Evolutionary conservation across 2,888 invertebrate genomes (phyloP), one percentile per base, ranked within the genome.

Genomic region (Lithophane leautieri): DNA sequence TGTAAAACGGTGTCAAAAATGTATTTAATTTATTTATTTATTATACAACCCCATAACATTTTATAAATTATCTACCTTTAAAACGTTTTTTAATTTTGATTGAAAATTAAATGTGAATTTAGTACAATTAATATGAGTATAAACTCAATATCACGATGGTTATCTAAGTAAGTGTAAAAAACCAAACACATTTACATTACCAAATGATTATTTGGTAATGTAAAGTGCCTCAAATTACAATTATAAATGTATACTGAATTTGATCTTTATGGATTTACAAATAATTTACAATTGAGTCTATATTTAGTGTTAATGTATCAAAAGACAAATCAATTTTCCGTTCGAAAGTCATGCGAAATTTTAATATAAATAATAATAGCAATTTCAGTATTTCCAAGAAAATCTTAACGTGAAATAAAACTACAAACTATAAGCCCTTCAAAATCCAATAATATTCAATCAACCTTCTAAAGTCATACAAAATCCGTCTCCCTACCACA

Each of bases 401-500:
- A 25, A 12, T 3, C 8, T 34, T n/a, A 28, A 44, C 4, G 1
- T 25, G 7, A 44, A 44, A 22, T 25, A 9, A 69, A 22, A 70
- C 12, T 19, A n/a, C 19, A 1, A 19, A 8, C 1, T 3, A n/a
- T 11, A 34, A 16, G 4, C 69, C 44, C n/a, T 25, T n/a, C 3
- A 47, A 28, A 34, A n/a, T 56, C 14, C 19, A 58, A 19, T 58
- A 28, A 28, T 9, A 58, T 58, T 56, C 19, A 56, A 73, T 44
- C 14, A 73, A 73, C 16, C 34, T 11, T 44, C 7, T 67, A 50
- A 44, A 66, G 16, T 25, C 22, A 42, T 1, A 78, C 6, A 66
- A 78, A 92, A 95, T 89, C 93, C 90, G 0, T 90, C 83, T 94
- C 95, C 93, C 86, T 75, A 86, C 65, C 62, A 68, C 73, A 58